phyloP scores from a whole-genome alignment of 1,140 invertebrate species.

The Bombus superbus region DNA sequence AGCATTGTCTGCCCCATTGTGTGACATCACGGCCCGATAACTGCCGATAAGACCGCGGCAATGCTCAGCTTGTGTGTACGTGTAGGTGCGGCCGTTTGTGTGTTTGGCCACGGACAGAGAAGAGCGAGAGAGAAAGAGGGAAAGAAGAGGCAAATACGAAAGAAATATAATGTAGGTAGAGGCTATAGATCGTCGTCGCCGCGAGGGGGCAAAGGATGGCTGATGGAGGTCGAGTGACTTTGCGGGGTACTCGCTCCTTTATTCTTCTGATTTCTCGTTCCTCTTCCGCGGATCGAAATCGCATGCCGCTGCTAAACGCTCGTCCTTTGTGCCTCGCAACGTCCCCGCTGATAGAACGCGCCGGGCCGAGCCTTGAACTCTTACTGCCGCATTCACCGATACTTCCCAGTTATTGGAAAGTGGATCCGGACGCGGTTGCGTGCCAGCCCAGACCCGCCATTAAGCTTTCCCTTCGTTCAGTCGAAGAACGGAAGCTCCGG shows the following conservation, averaged over 20 bases:
- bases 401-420: conserved; percentile 40
- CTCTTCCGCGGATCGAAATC: conserved; percentile 51
- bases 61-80: conserved; percentile 70
- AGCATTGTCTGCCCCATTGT: conserved; percentile 83
- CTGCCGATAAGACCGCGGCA: conserved; percentile 82
- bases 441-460: conserved; percentile 15
- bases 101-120: conserved; percentile 9
- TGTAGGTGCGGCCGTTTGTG: conserved; percentile 54
- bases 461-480: conserved; percentile 7
- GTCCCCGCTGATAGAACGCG: conserved; percentile 29
- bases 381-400: conserved; percentile 28
- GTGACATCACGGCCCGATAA: conserved; percentile 83
- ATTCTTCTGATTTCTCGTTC: conserved; percentile 48
- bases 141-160: conserved; percentile 49
- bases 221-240: conserved; percentile 48
- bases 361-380: conserved; percentile 40
- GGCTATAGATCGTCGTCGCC: conserved; percentile 40
- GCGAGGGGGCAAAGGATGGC: conserved; percentile 24
- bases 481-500: not conserved
- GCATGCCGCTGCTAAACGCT: conserved; percentile 53
- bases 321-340: conserved; percentile 38
- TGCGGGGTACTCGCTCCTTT: conserved; percentile 45
- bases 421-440: conserved; percentile 36
- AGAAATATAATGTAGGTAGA: conserved; percentile 58
- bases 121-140: not conserved